phyloP scores from a whole-genome alignment of 2,113 vertebrate genomes.

The Aldabrachelys gigantea region DNA sequence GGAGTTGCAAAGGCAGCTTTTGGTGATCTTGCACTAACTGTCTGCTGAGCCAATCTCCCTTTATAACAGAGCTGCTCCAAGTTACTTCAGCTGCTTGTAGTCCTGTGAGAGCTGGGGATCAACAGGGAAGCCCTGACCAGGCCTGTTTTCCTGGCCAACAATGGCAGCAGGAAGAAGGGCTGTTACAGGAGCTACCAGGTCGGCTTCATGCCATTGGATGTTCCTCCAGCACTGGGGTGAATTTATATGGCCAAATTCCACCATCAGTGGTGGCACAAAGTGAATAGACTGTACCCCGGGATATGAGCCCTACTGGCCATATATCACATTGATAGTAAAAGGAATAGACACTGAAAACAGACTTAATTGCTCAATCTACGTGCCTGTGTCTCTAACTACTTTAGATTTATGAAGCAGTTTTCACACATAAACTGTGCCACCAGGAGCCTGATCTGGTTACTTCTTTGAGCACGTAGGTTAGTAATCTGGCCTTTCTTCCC shows the following conservation, averaged over 20 bases:
- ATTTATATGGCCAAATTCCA: neutral
- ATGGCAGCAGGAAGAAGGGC: neutral
- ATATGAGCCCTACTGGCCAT: rapidly evolving
- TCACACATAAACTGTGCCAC: neutral
- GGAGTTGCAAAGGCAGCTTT: neutral
- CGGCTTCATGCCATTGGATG: rapidly evolving
- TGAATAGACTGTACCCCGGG: neutral
- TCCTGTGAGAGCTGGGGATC: neutral
- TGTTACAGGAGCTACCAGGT: neutral
- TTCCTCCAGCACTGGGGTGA: rapidly evolving
- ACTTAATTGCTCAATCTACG: rapidly evolving
- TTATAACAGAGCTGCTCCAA: neutral
- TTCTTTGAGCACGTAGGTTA: rapidly evolving
- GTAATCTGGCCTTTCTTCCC: rapidly evolving
- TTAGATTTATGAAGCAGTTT: neutral
- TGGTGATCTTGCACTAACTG: neutral
- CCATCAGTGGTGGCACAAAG: rapidly evolving
- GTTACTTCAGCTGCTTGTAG: neutral
- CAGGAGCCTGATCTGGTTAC: rapidly evolving
- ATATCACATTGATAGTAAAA: rapidly evolving
- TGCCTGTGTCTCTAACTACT: rapidly evolving
- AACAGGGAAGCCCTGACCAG: neutral
- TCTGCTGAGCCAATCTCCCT: neutral
- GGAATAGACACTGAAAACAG: neutral
- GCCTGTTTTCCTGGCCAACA: neutral